A percentile compares a stretch with the other conserved stretches of the same genome.
Evolutionary conservation across 2,888 invertebrate species (phyloP).

Genomic region (Heliconius erato): DNA sequence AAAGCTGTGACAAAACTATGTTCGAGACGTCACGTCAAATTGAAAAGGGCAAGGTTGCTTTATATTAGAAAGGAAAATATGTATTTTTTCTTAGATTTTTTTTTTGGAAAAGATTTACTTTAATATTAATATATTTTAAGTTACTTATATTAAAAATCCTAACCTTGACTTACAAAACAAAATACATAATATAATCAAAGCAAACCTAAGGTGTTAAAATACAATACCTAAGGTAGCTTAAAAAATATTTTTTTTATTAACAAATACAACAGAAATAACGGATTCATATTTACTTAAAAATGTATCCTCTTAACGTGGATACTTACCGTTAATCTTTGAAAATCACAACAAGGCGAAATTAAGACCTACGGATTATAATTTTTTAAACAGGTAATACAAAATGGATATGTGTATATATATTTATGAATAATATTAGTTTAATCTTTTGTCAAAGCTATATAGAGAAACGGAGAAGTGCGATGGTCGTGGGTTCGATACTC

Average conservation of each 20-base stretch:
- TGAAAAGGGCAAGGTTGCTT: constrained; percentile 55
- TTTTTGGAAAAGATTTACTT: no score
- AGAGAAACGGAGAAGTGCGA: no score
- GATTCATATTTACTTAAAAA: constrained; percentile 11
- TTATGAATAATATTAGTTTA: background rate
- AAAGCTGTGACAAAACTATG: constrained; percentile 13
- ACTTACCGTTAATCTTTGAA: constrained; percentile 15
- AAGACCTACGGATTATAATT: background rate
- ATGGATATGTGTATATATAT: background rate
- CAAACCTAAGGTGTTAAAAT: background rate
- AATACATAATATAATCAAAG: background rate
- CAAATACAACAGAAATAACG: constrained; percentile 1
- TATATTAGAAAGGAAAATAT: background rate
- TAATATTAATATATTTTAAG: no score
- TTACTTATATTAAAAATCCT: background rate
- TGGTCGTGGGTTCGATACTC: no score
- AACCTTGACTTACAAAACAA: no score
- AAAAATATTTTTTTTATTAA: background rate
- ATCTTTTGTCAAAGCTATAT: no score
- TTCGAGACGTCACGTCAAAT: constrained; percentile 47
- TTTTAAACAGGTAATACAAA: background rate
- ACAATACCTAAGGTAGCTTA: background rate
- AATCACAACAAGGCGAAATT: constrained; percentile 5
- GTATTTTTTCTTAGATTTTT: no score
- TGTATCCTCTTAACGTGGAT: constrained; percentile 11